Base-by-base conservation (phyloP, 2,888 invertebrate genomes). In the Seira musarum region DNA sequence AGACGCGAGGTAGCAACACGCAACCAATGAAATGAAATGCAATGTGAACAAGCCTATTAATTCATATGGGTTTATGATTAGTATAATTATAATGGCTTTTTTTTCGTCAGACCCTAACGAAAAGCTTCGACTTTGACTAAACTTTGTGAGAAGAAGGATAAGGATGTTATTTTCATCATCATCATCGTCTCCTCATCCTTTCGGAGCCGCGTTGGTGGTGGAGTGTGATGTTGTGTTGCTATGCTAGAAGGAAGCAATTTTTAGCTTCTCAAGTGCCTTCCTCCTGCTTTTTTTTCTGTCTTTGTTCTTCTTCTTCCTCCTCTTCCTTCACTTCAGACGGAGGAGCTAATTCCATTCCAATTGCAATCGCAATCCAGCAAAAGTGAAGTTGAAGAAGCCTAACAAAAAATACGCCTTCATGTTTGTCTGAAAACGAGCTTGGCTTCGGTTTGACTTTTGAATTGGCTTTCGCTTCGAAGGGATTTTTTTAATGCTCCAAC, bases 221-320 rank as follows among this genome's bases (percentile, higher is more conserved):
- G 40, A n/a, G n/a, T n/a, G n/a, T n/a, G n/a, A n/a, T n/a, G n/a
- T n/a, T n/a, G 69, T 80, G 80, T 80, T 80, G 80, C 80, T 74
- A 80, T 73, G 80, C 80, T 74, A 21, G 35, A 53, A 25, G 60
- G 35, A 25, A 30, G 63, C 49, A n/a, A 46, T 63, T 57, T 21
- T 63, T 17, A n/a, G 25, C 24, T 71, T 40, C 71, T 46, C 74
- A 75, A 66, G 60, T 66, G 65, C 67, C 60, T 67, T 60, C 60
- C 57, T 57, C 17, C 17, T 13, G 13, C 6, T 8, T 6, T 40
- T 40, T 74, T 66, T 74, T 74, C 66, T 66, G 66, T 74, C 74
- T 60, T 74, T 74, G 66, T 68, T 73, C 71, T 46, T 57, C 64
- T 68, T 79, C 60, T 57, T 69, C 60, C 57, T 71, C 71, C 19